These are phyloP conservation scores for Zaprionus vittiger DNA, from an alignment of 1,140 invertebrate genomes.

Conservation along the genomic window DNA sequence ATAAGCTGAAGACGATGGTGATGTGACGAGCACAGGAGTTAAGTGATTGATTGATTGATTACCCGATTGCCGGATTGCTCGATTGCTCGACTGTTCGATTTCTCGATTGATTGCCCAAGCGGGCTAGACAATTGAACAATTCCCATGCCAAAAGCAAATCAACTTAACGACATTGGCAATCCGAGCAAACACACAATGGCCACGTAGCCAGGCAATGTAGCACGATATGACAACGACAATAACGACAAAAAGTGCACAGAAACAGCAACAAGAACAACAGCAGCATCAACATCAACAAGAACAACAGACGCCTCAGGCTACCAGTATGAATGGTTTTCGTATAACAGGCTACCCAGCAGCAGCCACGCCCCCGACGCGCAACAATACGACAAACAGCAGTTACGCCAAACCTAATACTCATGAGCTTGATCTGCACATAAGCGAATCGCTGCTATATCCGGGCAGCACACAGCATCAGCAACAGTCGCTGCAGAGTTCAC, in stretches of 20 bases:
- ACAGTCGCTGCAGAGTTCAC: constrained; percentile 61
- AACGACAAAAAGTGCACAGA: constrained; percentile 64
- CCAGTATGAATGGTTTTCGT: constrained; percentile 79
- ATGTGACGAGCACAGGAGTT: neutral
- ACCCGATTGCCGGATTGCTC: constrained; percentile 45
- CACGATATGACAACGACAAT: constrained; percentile 67
- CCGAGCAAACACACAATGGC: constrained; percentile 28
- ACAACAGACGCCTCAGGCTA: constrained; percentile 20
- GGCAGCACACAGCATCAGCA: constrained; percentile 63
- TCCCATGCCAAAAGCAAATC: constrained; percentile 40
- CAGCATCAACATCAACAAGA: constrained; percentile 43
- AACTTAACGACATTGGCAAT: constrained; percentile 27
- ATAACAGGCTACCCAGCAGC: constrained; percentile 80
- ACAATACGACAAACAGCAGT: constrained; percentile 41
- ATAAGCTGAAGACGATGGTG: constrained; percentile 37
- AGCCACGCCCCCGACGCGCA: constrained; percentile 64
- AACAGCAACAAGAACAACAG: constrained; percentile 45
- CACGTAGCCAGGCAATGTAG: constrained; percentile 13
- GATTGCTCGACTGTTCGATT: constrained; percentile 42
- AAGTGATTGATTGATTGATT: constrained; percentile 61
- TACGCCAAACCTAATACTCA: constrained; percentile 66
- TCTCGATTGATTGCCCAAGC: constrained; percentile 32
- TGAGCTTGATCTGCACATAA: constrained; percentile 75
- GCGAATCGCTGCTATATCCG: constrained; percentile 69
- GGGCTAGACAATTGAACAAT: constrained; percentile 38